Evolutionary conservation across 2,113 vertebrate species (phyloP).

Genomic region (Sinosuthora webbiana): DNA sequence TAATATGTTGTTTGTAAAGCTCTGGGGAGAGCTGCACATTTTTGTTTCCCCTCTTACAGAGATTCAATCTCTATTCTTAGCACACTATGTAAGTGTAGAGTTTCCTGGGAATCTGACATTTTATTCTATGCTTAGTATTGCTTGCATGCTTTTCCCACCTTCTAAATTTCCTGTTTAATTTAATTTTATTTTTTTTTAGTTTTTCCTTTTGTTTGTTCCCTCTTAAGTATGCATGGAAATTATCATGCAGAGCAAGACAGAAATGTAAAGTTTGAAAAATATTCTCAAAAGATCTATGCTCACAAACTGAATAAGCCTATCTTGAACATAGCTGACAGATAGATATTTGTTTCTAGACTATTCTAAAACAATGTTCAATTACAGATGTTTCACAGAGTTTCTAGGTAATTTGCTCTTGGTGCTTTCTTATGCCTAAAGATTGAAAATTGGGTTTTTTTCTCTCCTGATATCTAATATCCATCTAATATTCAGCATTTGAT

Average conservation of each 20-base stretch:
- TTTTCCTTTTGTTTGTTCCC: not conserved
- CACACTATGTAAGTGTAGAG: rapidly evolving
- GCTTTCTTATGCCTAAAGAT: not conserved
- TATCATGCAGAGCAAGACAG: not conserved
- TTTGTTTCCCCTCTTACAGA: not conserved
- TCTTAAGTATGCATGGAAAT: not conserved
- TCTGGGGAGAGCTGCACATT: not conserved
- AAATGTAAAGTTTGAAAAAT: not conserved
- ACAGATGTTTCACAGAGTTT: not conserved
- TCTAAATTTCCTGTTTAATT: not conserved
- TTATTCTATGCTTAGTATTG: not conserved
- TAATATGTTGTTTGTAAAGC: not conserved
- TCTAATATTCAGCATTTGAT: not conserved
- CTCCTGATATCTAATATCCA: not conserved
- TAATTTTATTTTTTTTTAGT: not conserved
- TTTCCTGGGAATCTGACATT: not conserved
- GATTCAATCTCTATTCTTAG: not conserved
- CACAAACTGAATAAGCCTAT: not conserved
- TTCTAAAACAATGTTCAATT: not conserved
- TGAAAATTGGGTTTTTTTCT: not conserved
- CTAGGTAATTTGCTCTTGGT: not conserved
- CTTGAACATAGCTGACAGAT: not conserved
- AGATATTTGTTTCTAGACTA: not conserved
- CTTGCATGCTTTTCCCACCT: not conserved
- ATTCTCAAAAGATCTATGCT: not conserved